Evolutionary conservation across 1,140 invertebrate species (phyloP), one percentile per base, ranked within the genome.

Genomic region (Arctopsyche grandis): DNA sequence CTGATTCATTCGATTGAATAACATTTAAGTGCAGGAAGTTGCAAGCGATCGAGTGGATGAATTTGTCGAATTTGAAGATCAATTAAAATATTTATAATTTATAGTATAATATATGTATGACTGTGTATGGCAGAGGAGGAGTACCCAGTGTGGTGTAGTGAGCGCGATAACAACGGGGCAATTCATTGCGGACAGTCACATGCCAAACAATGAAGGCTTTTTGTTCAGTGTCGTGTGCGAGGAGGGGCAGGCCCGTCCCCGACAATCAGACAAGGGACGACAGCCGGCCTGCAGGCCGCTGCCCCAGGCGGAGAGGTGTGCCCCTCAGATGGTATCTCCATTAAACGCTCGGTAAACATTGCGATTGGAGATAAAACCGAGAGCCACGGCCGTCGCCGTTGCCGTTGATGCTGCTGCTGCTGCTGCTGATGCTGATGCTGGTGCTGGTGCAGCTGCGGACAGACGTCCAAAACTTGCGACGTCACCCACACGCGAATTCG

Each of bases 291-390:
- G 29, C 29, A 38, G 48, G 48, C 16, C 10, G 1, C 48, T 12
- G 48, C 16, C 48, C 48, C 16, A 16, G 48, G 16, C 21, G 12
- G 9, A 52, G 80, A 81, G 80, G 80, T 81, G 80, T 81, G 80
- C 75, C 66, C 63, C 19, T 26, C 26, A 56, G 80, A 81, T 81
- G 77, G 14, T 78, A 81, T 81, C 80, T 66, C 76, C 52, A 78
- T 81, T 81, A 81, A 81, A 81, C 71, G 80, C 52, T 81, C 56
- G 77, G 80, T 81, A 78, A 81, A 81, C 80, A 81, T 81, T 81
- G 38, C 38, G 80, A 81, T 81, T 22, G 58, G 22, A 44, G 80
- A 81, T 81, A 81, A 10, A 1, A 16, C 3, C 48, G 4, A 52
- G 48, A 12, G 16, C 48, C 21, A 43, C n/a, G 24, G 43, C 5